Evolutionary conservation across 2,113 vertebrate genomes (phyloP), one percentile per base, ranked within the genome.

Genomic region (Narcine bancroftii): DNA sequence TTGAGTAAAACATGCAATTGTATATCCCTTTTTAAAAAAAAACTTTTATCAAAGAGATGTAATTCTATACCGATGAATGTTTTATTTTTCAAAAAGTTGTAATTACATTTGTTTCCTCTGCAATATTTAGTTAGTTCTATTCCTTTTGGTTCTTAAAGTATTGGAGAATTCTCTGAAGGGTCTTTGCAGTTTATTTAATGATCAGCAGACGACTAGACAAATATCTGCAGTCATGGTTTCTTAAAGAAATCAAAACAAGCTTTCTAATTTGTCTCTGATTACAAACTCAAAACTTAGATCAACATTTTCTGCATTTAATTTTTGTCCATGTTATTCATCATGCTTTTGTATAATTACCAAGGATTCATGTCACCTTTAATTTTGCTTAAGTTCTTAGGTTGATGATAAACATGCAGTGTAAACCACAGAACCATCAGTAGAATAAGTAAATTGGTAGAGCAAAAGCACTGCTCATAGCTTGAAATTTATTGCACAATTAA

Each of bases 341-440:
- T 42, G 24, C n/a, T 36, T 91, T 24, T 45, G 42, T 69, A 65
- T 45, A 91, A 66, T 15, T 29, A 39, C 63, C 7, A 66, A 66
- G n/a, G 42, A 89, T 89, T 66, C 36, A 66, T 66, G 56, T 36
- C 56, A 66, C 36, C 42, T 66, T 69, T 91, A 91, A 69, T 91
- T 45, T 9, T 66, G 3, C 21, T 11, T 0, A 45, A 39, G 7
- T 13, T 91, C 63, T 91, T 91, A 17, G 19, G 50, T 63, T 91
- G 39, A 91, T 45, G 11, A 66, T 91, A 66, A 5, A 63, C 7
- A 53, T n/a, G 47, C 29, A 83, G 6, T 56, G 29, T 9, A 89
- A 87, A 42, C 60, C 26, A 42, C 63, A 45, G 56, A 39, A 26
- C 53, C 36, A 26, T 39, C 65, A 36, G 33, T 39, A 89, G 24